Conservation (phyloP, 2,888 invertebrate species). For the Hetaerina titia region DNA sequence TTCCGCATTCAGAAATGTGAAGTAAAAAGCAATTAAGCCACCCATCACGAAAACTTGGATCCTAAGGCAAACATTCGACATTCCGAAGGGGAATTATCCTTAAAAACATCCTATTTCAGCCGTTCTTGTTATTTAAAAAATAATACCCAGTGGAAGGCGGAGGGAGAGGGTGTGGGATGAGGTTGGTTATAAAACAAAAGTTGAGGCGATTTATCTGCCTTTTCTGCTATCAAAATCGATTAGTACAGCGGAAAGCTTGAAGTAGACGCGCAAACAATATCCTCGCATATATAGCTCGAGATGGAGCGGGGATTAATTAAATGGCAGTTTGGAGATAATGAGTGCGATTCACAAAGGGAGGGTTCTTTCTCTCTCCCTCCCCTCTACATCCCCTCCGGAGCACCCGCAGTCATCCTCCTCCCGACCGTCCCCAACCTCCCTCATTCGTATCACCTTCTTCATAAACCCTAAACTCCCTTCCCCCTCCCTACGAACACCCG, state of each 20-base stretch:
- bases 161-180: too few relatives aligned
- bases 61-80: background rate
- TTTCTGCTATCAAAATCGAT: slow-evolving; percentile 44
- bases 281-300: background rate
- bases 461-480: background rate
- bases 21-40: background rate
- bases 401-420: background rate
- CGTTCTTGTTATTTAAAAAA: background rate
- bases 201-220: background rate
- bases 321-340: slow-evolving; percentile 57
- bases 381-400: background rate
- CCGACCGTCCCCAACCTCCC: background rate
- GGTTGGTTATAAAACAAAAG: background rate
- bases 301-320: slow-evolving; percentile 39
- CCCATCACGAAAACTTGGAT: background rate
- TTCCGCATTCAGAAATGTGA: background rate
- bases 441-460: background rate
- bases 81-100: background rate
- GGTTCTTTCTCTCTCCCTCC: background rate
- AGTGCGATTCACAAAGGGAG: slow-evolving; percentile 35
- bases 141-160: background rate
- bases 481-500: background rate
- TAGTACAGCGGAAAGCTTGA: background rate
- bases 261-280: slow-evolving; percentile 39
- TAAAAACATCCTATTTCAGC: background rate